phyloP scores from a whole-genome alignment of 2,797 vertebrate species.

The Vipera latastei region DNA sequence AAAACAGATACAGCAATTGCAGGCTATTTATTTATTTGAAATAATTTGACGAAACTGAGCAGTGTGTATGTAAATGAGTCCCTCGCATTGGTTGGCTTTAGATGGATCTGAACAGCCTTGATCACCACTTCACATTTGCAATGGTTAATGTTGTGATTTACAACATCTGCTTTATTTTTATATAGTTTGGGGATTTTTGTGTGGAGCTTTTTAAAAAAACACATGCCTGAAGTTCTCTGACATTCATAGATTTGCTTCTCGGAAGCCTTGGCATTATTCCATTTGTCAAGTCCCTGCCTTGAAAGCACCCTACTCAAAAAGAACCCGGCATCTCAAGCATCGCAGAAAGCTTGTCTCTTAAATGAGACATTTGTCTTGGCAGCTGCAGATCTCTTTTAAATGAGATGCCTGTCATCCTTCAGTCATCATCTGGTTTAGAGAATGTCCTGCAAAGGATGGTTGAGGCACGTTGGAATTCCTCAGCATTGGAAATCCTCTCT shows the following conservation, averaged over 20 bases:
- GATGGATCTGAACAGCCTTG: not conserved
- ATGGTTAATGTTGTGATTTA: not conserved
- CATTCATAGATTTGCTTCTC: not conserved
- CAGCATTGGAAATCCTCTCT: not conserved
- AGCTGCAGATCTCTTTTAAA: not conserved
- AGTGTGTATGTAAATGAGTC: not conserved
- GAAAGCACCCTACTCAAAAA: not conserved
- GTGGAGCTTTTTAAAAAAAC: not conserved
- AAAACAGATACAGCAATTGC: not conserved
- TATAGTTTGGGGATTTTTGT: too few relatives aligned
- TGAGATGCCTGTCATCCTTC: slow-evolving; percentile 7
- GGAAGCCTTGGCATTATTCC: not conserved
- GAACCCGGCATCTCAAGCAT: not conserved
- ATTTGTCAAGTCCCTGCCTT: not conserved
- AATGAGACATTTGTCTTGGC: slow-evolving; percentile 21
- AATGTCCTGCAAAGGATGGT: not conserved
- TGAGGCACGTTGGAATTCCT: not conserved
- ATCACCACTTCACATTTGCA: not conserved
- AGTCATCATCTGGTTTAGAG: not conserved
- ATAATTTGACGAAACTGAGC: not conserved
- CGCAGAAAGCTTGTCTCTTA: not conserved
- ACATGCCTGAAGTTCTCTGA: not conserved
- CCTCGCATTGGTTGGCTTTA: not conserved
- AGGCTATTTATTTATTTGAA: not conserved
- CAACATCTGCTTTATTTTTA: not conserved